Evolutionary conservation across 2,888 invertebrate species (phyloP).

Genomic region (Eugnorisma glareosa): DNA sequence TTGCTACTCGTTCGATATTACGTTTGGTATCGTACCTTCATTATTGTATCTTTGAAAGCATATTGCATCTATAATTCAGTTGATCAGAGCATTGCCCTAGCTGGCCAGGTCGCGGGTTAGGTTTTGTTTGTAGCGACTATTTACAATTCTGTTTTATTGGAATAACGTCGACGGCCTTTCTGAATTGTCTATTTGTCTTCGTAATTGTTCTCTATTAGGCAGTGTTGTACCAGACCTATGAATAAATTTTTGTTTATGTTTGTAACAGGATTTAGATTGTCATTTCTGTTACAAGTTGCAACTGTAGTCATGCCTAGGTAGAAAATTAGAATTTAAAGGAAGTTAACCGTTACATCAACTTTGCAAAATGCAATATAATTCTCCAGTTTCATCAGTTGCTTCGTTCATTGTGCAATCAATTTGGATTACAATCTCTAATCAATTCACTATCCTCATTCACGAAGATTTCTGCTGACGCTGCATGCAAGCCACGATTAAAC

Average conservation of each 20-base stretch:
- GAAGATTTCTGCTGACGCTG: conserved; percentile 50
- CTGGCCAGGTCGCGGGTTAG: conserved; percentile 57
- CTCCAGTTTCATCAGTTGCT: conserved; percentile 38
- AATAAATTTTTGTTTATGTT: conserved; percentile 37
- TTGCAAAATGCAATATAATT: conserved; percentile 20
- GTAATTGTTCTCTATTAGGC: conserved; percentile 62
- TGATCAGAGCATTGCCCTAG: conserved; percentile 68
- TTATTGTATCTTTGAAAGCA: conserved; percentile 68
- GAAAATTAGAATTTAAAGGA: conserved; percentile 4
- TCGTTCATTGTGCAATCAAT: conserved; percentile 42
- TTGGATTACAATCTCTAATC: conserved; percentile 51
- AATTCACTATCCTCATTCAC: conserved; percentile 39
- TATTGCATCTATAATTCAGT: conserved; percentile 71
- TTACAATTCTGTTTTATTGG: conserved; percentile 66
- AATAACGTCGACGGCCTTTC: conserved; percentile 57
- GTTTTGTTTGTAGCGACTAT: conserved; percentile 63
- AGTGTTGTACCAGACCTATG: conserved; percentile 21
- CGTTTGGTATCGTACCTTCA: conserved; percentile 66
- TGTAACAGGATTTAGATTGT: conserved; percentile 32
- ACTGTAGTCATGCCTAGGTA: neutral
- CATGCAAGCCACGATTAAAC: conserved; percentile 52
- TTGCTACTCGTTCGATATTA: conserved; percentile 76
- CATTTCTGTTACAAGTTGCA: conserved; percentile 13
- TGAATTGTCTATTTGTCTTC: conserved; percentile 59
- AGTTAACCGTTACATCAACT: neutral